These are phyloP conservation scores for Synanthedon formicaeformis DNA, from an alignment of 2,888 invertebrate genomes.

Conservation along the genomic window DNA sequence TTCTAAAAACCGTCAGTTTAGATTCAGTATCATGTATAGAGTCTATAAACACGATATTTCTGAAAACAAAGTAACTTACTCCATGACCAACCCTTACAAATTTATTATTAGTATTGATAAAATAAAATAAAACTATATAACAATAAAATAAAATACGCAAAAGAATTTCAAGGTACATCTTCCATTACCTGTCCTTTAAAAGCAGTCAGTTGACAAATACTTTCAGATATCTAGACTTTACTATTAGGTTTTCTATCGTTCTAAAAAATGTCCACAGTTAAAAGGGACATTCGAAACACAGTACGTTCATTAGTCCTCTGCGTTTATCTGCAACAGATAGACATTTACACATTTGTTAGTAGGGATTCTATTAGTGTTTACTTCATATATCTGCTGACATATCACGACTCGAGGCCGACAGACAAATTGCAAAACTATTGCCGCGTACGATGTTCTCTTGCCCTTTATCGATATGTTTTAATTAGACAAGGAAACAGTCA, in stretches of 20 bases:
- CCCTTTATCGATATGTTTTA: no score
- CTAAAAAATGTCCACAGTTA: neutral
- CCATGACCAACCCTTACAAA: no score
- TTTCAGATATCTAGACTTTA: neutral
- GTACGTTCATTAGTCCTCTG: neutral
- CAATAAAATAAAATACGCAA: no score
- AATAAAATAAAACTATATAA: no score
- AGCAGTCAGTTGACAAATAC: neutral
- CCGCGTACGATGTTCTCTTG: neutral
- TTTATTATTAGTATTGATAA: no score
- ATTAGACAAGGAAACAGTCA: no score
- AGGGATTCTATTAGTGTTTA: neutral
- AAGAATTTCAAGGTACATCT: no score
- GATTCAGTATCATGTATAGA: no score
- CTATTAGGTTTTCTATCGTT: neutral
- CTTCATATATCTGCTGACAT: slow-evolving; percentile 1
- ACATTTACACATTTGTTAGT: neutral
- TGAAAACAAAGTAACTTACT: no score
- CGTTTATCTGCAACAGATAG: neutral
- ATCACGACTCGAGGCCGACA: slow-evolving; percentile 1
- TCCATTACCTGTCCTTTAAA: no score
- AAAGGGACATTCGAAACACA: neutral
- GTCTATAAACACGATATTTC: no score
- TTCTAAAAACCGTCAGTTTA: no score
- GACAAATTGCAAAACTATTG: slow-evolving; percentile 3